Evolutionary conservation across 2,888 invertebrate genomes (phyloP), one percentile per base, ranked within the genome.

Genomic region (Drosophila sordidula): DNA sequence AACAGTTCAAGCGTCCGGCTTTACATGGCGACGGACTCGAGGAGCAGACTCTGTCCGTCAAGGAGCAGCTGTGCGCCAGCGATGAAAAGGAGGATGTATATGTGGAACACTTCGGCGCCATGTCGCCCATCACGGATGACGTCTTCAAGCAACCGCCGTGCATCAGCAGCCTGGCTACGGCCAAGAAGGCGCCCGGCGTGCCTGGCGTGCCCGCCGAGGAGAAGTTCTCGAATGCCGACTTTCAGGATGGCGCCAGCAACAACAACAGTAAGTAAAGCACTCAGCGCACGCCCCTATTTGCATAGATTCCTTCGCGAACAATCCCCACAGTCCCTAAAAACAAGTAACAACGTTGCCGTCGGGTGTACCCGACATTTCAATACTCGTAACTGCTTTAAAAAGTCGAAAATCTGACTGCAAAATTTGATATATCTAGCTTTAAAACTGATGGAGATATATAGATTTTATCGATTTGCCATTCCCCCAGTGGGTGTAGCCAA

Each of bases 61-160:
- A 91, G 62, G 91, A 91, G 55, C 89, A 88, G 70, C 78, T 75
- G 4, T 83, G 90, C 64, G 75, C 74, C 6, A 78, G 79, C 16
- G 87, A 91, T 74, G 91, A 91, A 36, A 91, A 92, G 57, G 85
- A 85, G 70, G 91, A 90, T 83, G 75, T 90, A 3, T 87, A 89
- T 59, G 80, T 91, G 9, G 91, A 91, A 32, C 87, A 89, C 62
- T 75, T 70, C 54, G 72, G 88, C 11, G 72, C 87, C 46, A 75
- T 86, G 12, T 87, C 89, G 5, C 80, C 89, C 59, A 51, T 75
- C 3, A 46, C 87, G 3, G 90, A 90, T 49, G 90, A 90, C 9
- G 79, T 88, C 46, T 91, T 90, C 44, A 83, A 87, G 56, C 51
- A 79, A n/a, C 81, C 90, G 3, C 70, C 80, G 18, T 71, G 56